phyloP scores from a whole-genome alignment of 1,140 invertebrate species.

The Lepidurus couesii region DNA sequence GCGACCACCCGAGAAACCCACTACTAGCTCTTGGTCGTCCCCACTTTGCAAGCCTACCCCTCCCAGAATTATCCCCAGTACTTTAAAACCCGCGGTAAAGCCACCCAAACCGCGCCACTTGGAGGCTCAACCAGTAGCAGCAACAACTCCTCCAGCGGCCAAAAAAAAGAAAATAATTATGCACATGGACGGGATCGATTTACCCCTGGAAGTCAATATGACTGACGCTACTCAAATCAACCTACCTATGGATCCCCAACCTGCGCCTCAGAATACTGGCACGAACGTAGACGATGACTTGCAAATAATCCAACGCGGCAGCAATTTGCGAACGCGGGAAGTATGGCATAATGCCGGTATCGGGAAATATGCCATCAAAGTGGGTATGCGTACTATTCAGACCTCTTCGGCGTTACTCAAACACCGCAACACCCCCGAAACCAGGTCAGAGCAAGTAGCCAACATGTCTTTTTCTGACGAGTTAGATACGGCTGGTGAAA shows the following conservation, averaged over 20 bases:
- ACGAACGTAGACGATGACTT: not conserved
- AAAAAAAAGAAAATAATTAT: conserved; percentile 8
- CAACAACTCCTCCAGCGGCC: not conserved
- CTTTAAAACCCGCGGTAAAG: not conserved
- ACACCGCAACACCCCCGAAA: not conserved
- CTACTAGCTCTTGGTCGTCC: not conserved
- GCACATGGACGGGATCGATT: not conserved
- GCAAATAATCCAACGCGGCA: not conserved
- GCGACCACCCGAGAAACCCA: not conserved
- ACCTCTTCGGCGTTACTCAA: not conserved
- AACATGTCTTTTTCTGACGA: not conserved
- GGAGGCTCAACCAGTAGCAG: not conserved
- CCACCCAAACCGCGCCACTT: not conserved
- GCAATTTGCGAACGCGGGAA: not conserved
- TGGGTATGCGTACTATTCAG: conserved; percentile 6
- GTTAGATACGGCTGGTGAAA: conserved; percentile 12
- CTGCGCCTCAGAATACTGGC: not conserved
- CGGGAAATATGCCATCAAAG: not conserved
- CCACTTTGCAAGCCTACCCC: not conserved
- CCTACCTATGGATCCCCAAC: not conserved
- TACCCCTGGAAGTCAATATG: not conserved
- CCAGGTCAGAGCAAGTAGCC: not conserved
- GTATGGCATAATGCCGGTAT: not conserved
- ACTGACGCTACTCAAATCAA: not conserved
- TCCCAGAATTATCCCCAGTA: not conserved